phyloP scores from a whole-genome alignment of 1,140 invertebrate genomes.

The Panagrolaimus sp. region DNA sequence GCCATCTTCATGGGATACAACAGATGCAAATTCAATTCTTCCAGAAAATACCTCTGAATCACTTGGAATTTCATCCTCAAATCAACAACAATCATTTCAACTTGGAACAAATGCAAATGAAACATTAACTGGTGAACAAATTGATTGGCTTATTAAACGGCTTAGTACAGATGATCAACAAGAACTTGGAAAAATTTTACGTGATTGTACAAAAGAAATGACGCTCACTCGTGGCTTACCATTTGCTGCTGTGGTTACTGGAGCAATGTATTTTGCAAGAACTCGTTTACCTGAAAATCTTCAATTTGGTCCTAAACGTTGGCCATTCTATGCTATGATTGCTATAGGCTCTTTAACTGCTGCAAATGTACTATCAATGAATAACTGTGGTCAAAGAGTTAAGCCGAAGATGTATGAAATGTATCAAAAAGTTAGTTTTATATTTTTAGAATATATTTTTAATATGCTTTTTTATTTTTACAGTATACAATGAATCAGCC shows the following conservation, averaged over 20 bases:
- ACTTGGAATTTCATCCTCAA: not conserved
- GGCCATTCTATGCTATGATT: constrained; percentile 13
- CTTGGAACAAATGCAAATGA: not conserved
- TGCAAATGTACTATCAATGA: constrained; percentile 13
- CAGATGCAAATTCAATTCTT: not conserved
- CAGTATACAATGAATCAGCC: not conserved
- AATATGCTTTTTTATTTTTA: constrained; percentile 2
- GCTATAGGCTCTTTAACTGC: constrained; percentile 5
- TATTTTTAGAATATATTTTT: too few relatives aligned
- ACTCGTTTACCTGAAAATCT: constrained; percentile 3
- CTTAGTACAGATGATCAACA: constrained; percentile 14
- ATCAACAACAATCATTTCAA: not conserved
- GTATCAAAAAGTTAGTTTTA: constrained; percentile 15
- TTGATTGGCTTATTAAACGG: not conserved
- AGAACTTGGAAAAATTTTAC: not conserved
- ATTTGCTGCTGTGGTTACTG: not conserved
- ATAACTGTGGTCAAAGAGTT: constrained; percentile 13
- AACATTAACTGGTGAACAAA: constrained; percentile 6
- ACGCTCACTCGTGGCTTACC: constrained; percentile 14
- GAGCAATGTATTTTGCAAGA: not conserved
- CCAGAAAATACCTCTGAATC: not conserved
- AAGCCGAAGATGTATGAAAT: constrained; percentile 13
- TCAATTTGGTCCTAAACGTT: constrained; percentile 8
- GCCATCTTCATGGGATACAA: not conserved
- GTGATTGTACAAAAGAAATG: constrained; percentile 12